phyloP scores from a whole-genome alignment of 2,888 invertebrate species.

The Polyploca ridens region DNA sequence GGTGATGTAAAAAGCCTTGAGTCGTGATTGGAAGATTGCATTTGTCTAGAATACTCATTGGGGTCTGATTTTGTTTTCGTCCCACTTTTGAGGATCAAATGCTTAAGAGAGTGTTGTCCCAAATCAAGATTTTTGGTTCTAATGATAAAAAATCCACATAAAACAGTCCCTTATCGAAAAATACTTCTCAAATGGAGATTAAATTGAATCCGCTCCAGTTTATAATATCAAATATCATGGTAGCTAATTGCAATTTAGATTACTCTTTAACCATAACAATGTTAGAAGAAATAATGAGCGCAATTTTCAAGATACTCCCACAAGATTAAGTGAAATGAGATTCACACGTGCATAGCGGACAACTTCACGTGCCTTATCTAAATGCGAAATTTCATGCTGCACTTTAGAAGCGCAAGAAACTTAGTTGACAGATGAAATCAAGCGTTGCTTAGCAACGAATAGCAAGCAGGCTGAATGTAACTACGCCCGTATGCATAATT shows the following conservation, averaged over 20 bases:
- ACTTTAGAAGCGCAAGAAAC: neutral
- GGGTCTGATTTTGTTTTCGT: neutral
- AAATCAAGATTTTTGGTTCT: too few relatives aligned
- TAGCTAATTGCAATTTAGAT: neutral
- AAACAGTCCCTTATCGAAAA: too few relatives aligned
- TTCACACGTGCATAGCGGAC: neutral
- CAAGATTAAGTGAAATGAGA: constrained; percentile 4
- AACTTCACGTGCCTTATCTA: constrained; percentile 8
- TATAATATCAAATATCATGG: neutral
- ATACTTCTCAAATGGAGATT: neutral
- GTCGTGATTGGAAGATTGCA: constrained; percentile 15
- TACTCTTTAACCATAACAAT: neutral
- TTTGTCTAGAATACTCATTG: neutral
- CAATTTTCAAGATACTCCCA: neutral
- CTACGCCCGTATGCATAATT: neutral
- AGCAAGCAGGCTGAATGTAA: neutral
- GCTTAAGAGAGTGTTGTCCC: too few relatives aligned
- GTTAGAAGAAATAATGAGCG: neutral
- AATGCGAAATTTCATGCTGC: constrained; percentile 10
- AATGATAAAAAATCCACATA: too few relatives aligned
- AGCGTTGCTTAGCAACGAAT: neutral
- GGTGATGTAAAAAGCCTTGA: constrained; percentile 20
- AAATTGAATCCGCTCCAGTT: neutral
- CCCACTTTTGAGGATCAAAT: neutral
- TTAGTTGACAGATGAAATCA: neutral